phyloP scores from a whole-genome alignment of 2,113 vertebrate species.

The Cavia porcellus region DNA sequence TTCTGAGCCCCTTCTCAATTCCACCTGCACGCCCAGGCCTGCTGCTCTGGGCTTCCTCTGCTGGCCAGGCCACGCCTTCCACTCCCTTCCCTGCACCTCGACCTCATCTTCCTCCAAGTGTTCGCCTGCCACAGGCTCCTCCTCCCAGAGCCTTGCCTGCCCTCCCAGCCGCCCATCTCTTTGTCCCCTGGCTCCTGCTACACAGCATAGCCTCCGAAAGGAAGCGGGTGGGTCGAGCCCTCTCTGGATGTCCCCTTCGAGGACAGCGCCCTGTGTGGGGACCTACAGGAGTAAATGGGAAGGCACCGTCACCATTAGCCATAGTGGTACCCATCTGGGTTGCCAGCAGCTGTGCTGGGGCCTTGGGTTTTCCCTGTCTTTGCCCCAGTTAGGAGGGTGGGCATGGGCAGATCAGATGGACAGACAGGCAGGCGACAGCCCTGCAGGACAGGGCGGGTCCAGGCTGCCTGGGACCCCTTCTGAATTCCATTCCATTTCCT shows the following conservation, averaged over 20 bases:
- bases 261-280: accelerated
- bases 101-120: background rate
- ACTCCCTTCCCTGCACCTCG: accelerated
- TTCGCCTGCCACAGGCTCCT: background rate
- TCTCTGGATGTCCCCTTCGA: no score
- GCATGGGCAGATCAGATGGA: background rate
- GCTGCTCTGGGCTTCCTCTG: accelerated
- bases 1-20: accelerated
- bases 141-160: background rate
- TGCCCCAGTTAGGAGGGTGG: background rate
- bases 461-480: background rate
- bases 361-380: background rate
- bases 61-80: no score
- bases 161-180: background rate
- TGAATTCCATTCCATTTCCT: accelerated
- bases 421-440: background rate
- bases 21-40: accelerated
- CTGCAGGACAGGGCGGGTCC: background rate
- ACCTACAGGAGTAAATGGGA: accelerated
- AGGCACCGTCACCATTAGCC: background rate
- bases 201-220: background rate
- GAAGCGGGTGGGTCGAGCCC: background rate
- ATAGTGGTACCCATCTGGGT: accelerated
- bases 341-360: background rate
- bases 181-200: background rate